These are phyloP conservation scores for Gymnogyps californianus DNA, from an alignment of 2,113 vertebrate species.

Conservation along the genomic window DNA sequence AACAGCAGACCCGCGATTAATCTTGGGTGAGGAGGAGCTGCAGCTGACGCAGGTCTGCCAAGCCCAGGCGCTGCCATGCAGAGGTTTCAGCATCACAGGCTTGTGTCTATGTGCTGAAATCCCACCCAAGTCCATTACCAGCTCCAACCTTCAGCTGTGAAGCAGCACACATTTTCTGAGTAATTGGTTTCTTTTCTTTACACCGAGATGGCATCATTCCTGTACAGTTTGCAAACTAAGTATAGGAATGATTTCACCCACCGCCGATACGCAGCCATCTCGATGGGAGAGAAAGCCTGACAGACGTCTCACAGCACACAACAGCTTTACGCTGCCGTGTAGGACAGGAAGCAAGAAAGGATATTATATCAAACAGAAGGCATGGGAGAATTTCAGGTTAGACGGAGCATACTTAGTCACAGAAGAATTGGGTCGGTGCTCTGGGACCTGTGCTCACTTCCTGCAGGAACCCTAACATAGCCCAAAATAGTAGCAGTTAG, in stretches of 20 bases:
- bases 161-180: not conserved
- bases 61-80: not conserved
- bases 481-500: slow-evolving; percentile 36
- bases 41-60: fast-evolving
- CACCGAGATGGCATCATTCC: fast-evolving
- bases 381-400: slow-evolving; percentile 52
- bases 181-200: not conserved
- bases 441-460: slow-evolving; percentile 40
- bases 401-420: not conserved
- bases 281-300: not conserved
- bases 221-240: not conserved
- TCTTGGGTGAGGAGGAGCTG: not conserved
- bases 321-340: not conserved
- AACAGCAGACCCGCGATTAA: not conserved
- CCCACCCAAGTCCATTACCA: not conserved
- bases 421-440: slow-evolving; percentile 22
- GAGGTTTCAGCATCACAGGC: not conserved
- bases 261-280: not conserved
- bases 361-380: slow-evolving; percentile 56
- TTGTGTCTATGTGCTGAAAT: not conserved
- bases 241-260: slow-evolving; percentile 38
- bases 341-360: slow-evolving; percentile 49
- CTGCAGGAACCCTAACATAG: slow-evolving; percentile 21
- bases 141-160: not conserved
- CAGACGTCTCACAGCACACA: not conserved